Evolutionary conservation across 2,888 invertebrate species (phyloP).

Genomic region (Spisula solida): DNA sequence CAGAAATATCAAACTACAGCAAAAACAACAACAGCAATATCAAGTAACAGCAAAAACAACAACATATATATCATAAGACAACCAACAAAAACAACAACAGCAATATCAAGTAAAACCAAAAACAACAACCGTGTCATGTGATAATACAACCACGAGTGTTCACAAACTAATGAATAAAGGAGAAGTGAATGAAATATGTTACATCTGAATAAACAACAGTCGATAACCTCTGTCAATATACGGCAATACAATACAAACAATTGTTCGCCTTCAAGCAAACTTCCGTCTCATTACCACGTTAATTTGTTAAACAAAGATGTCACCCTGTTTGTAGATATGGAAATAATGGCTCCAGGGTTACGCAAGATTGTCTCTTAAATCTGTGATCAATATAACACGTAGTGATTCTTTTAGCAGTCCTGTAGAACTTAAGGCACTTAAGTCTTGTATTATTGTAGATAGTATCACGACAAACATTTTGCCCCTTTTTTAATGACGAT

Average conservation of each 20-base stretch:
- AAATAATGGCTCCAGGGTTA: neutral
- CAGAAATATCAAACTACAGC: too few species aligned
- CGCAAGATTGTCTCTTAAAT: neutral
- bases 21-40: too few species aligned
- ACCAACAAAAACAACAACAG: too few species aligned
- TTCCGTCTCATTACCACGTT: neutral
- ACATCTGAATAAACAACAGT: slow-evolving; percentile 12
- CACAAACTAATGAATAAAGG: neutral
- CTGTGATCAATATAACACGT: neutral
- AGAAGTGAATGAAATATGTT: neutral
- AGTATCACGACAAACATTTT: too few species aligned
- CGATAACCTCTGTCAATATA: slow-evolving; percentile 5
- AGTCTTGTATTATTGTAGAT: neutral
- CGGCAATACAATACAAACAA: slow-evolving; percentile 2
- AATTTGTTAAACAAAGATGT: slow-evolving; percentile 16
- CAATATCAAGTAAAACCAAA: too few species aligned
- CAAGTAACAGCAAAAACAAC: too few species aligned
- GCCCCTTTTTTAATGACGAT: too few species aligned
- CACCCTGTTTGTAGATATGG: neutral
- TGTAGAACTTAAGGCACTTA: neutral
- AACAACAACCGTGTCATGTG: neutral
- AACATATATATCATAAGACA: too few species aligned
- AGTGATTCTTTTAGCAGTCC: neutral
- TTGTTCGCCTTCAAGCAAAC: neutral
- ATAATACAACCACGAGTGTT: neutral